These are phyloP conservation scores for Neodiprion virginianus DNA, from an alignment of 1,140 invertebrate genomes.

Conservation along the genomic window DNA sequence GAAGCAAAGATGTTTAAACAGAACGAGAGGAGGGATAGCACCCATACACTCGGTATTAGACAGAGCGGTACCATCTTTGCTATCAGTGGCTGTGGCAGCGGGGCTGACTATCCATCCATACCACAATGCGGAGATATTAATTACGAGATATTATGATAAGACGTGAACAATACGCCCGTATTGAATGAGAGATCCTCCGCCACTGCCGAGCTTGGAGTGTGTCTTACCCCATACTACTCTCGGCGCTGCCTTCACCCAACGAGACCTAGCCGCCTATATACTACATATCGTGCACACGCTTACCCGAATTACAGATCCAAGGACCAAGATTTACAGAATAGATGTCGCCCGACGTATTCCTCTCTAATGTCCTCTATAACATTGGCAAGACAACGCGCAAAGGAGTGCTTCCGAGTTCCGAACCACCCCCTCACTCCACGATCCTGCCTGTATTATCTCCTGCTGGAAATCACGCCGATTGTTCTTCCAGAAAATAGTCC, in stretches of 20 bases:
- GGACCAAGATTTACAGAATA: slow-evolving; percentile 10
- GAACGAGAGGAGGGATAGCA: neutral
- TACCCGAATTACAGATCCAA: slow-evolving; percentile 11
- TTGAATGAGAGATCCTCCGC: slow-evolving; percentile 59
- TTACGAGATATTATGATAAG: slow-evolving; percentile 65
- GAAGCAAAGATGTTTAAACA: neutral
- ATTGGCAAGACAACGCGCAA: slow-evolving; percentile 1
- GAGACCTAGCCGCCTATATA: neutral
- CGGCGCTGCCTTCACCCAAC: neutral
- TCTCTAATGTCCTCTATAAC: slow-evolving; percentile 8
- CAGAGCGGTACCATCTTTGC: slow-evolving; percentile 49
- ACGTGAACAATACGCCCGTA: slow-evolving; percentile 61
- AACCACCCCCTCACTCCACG: neutral
- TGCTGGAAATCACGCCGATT: too few species aligned
- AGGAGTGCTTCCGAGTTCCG: neutral
- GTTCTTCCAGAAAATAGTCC: too few species aligned
- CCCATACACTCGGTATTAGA: neutral
- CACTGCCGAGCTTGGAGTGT: slow-evolving; percentile 33
- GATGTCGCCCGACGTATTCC: slow-evolving; percentile 14
- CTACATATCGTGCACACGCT: neutral
- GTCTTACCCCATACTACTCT: slow-evolving; percentile 34
- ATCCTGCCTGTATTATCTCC: too few species aligned
- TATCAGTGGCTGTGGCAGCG: slow-evolving; percentile 59
- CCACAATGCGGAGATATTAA: slow-evolving; percentile 63
- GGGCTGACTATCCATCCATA: slow-evolving; percentile 61